Percentiles rank a stretch among this genome's conserved stretches.
Evolutionary conservation across 37 sponge, comb jelly and placozoan genomes (phyloP).

Genomic region (Theonella swinhoei): DNA sequence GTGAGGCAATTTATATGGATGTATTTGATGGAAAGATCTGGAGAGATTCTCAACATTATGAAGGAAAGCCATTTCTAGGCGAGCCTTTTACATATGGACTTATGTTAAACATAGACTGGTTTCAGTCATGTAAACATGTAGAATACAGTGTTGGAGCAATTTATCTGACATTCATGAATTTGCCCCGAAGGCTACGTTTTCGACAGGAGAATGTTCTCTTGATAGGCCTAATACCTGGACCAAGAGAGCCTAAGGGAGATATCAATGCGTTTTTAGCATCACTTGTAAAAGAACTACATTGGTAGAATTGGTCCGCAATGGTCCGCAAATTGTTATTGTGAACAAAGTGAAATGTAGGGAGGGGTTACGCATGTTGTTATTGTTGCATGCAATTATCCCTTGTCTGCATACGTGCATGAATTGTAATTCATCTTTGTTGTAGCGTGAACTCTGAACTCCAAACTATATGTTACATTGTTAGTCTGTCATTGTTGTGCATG

Average conservation of each 20-base stretch:
- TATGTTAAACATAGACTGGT: slow-evolving; percentile 47
- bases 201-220: slow-evolving; percentile 19
- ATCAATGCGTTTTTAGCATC: slow-evolving; percentile 23
- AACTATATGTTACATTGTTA: no score
- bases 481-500: no score
- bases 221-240: slow-evolving; percentile 39
- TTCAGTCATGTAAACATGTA: slow-evolving; percentile 30
- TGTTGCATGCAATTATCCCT: slow-evolving; percentile 1
- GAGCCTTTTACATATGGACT: neutral
- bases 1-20: neutral
- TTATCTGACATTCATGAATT: slow-evolving; percentile 20
- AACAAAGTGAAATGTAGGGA: no score
- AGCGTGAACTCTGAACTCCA: no score
- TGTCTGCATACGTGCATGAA: slow-evolving; percentile 20
- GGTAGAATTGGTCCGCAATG: no score
- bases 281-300: slow-evolving; percentile 21
- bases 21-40: no score
- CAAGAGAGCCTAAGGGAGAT: slow-evolving; percentile 15
- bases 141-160: slow-evolving; percentile 30
- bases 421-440: slow-evolving; percentile 44
- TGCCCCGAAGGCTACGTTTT: slow-evolving; percentile 1
- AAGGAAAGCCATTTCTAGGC: slow-evolving; percentile 16
- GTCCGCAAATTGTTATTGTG: no score
- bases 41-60: slow-evolving; percentile 8
- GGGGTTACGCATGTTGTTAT: no score